Evolutionary conservation across 1,140 invertebrate species (phyloP), one percentile per base, ranked within the genome.

Genomic region (Halictus rubicundus): DNA sequence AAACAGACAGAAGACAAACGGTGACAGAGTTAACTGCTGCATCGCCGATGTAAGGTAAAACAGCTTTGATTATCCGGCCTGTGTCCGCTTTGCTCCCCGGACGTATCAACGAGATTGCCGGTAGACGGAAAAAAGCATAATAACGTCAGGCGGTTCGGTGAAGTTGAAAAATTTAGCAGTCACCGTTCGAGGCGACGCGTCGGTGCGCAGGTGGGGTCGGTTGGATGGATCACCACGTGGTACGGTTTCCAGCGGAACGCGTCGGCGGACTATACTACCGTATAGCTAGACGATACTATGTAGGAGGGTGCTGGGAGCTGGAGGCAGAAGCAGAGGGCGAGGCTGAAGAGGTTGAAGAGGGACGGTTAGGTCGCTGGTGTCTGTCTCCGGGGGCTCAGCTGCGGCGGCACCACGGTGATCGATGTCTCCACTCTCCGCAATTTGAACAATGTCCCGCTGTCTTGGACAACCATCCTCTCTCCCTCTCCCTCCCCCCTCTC

Each of bases 401-500:
- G 88, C 78, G 69, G 76, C 74, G 71, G 83, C 85, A 81, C 83
- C 82, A 82, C 66, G 63, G 89, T 91, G 90, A 91, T 91, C 90
- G 90, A 91, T 91, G 90, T 91, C 90, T 91, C 90, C 80, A 89
- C 90, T 91, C 90, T 88, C 87, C 88, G 87, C 90, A 91, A 91
- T 91, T 91, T 90, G 88, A 91, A 91, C 90, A 91, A 91, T 90
- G 89, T 91, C 89, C 87, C 88, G 87, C 88, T 89, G 88, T 83
- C 81, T 83, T 86, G 84, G 75, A 63, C 54, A 61, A 5, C 42
- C 27, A 57, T 60, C 10, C 42, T 14, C 49, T 52, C 49, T 52
- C 19, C 23, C 12, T 14, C 12, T 52, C 65, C 42, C 25, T 63
- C 63, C 49, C 42, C 16, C 32, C 63, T 32, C 21, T 54, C 64